phyloP scores from a whole-genome alignment of 92 coral and sea anemone genomes.

The Epizoanthus stellaris region DNA sequence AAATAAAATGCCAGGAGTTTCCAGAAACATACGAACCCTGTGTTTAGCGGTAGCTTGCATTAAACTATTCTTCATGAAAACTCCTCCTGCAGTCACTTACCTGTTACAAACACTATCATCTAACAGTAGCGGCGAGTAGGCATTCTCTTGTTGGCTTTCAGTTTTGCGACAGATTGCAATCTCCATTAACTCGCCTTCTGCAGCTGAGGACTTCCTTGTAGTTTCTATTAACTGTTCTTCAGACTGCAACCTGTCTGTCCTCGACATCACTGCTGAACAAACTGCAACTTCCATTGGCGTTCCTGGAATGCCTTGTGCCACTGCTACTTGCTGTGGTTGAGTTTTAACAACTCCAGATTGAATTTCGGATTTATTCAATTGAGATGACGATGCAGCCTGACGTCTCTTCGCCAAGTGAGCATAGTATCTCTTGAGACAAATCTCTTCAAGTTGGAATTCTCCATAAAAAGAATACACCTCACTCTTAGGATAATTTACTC shows the following conservation, averaged over 20 bases:
- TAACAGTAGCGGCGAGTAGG: not conserved
- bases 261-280: not conserved
- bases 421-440: constrained; percentile 74
- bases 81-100: not conserved
- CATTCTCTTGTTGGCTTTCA: not conserved
- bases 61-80: too few relatives aligned
- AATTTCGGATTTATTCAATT: not conserved
- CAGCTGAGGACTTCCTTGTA: not conserved
- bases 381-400: constrained; percentile 2
- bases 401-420: constrained; percentile 48
- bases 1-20: too few relatives aligned
- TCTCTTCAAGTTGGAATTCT: constrained; percentile 86
- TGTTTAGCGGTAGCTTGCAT: too few relatives aligned
- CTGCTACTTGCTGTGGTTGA: not conserved
- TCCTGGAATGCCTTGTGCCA: not conserved
- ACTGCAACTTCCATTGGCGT: constrained; percentile 4
- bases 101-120: not conserved
- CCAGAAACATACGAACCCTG: too few relatives aligned
- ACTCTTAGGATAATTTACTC: constrained; percentile 83
- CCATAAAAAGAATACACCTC: constrained; percentile 87
- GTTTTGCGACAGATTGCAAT: constrained; percentile 32
- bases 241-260: not conserved
- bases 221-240: not conserved
- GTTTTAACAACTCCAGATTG: not conserved
- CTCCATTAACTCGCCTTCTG: constrained; percentile 28